Conservation (phyloP, 2,113 vertebrate species). For the Grammomys surdaster region DNA sequence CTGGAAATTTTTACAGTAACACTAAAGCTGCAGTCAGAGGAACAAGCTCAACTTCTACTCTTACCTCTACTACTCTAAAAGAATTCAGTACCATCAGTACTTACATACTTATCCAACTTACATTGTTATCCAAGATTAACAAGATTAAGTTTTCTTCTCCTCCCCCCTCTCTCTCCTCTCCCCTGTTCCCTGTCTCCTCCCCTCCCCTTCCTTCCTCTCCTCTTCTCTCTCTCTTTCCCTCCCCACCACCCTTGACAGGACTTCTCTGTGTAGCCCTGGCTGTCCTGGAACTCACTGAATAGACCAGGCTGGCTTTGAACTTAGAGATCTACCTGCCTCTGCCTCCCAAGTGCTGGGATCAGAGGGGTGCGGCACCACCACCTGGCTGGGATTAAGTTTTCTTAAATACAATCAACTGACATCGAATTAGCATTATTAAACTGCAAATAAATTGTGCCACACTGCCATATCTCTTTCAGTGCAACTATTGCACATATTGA, state of each 20-base stretch:
- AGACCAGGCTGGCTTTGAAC: too few relatives aligned
- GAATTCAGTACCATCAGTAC: slow-evolving; percentile 14
- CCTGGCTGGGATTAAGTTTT: slow-evolving; percentile 8
- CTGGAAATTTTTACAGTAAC: slow-evolving; percentile 37
- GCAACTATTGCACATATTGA: slow-evolving; percentile 9
- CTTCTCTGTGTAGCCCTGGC: too few relatives aligned
- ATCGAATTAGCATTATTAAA: slow-evolving; percentile 16
- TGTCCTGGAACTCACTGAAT: too few relatives aligned
- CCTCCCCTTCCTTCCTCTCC: rapidly evolving
- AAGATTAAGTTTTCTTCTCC: slow-evolving; percentile 11
- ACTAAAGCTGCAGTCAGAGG: slow-evolving; percentile 45
- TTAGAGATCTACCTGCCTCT: too few relatives aligned
- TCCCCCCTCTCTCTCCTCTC: too few relatives aligned
- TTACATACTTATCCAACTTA: not conserved
- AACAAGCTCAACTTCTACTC: slow-evolving; percentile 51
- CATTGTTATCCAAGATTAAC: not conserved
- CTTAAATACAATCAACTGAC: not conserved
- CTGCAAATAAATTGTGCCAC: slow-evolving; percentile 4
- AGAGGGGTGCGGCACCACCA: too few relatives aligned
- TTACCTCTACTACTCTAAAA: slow-evolving; percentile 47
- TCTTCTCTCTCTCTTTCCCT: too few relatives aligned
- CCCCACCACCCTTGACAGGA: too few relatives aligned
- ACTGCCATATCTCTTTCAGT: slow-evolving; percentile 10
- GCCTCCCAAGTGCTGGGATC: too few relatives aligned
- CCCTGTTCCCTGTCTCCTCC: too few relatives aligned